Base-by-base conservation (phyloP, 2,113 vertebrate genomes). In the Alectura lathami region DNA sequence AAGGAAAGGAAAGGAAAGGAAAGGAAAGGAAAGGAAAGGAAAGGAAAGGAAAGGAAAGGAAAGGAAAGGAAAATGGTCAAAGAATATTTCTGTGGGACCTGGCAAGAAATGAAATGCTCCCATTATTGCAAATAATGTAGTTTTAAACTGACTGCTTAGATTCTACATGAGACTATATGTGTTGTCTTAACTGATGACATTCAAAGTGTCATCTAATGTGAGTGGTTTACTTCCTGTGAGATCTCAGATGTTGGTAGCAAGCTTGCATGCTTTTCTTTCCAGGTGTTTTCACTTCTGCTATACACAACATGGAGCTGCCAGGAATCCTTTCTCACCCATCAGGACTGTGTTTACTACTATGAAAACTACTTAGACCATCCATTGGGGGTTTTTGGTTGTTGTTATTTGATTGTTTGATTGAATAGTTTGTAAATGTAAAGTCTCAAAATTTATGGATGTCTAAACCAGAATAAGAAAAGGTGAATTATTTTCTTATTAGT, bases 301-400 rank as follows among this genome's bases (percentile, higher is more conserved):
- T 43, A 53, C 5, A 43, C 9, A 48, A 17, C 22, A 26, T 5
- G 7, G 6, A 88, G 30, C 62, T 67, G 40, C 8, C 23, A 36
- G 53, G 38, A 17, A 79, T 43, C 21, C 32, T 32, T 68, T 40
- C 16, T 47, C 9, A 76, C 1, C 1, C 15, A 23, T 21, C 4
- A 53, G 22, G 85, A 54, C 14, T 79, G 17, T 9, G 2, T 5
- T 3, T 50, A 32, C 2, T 69, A 1, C 50, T 79, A 47, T 8
- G 14, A 68, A 90, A 91, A 14, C 17, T 15, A 27, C 26, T 27
- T 24, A 70, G 7, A 56, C 3, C 3, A 64, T 38, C 26, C 2
- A 8, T 7, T 34, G 22, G 21, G 0, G 20, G 32, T 2, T 51
- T 70, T 22, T 3, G 4, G 11, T 59, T 23, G 5, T 3, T 38